Evolutionary conservation across 2,797 vertebrate genomes (phyloP).

Genomic region (Microchirus variegatus): DNA sequence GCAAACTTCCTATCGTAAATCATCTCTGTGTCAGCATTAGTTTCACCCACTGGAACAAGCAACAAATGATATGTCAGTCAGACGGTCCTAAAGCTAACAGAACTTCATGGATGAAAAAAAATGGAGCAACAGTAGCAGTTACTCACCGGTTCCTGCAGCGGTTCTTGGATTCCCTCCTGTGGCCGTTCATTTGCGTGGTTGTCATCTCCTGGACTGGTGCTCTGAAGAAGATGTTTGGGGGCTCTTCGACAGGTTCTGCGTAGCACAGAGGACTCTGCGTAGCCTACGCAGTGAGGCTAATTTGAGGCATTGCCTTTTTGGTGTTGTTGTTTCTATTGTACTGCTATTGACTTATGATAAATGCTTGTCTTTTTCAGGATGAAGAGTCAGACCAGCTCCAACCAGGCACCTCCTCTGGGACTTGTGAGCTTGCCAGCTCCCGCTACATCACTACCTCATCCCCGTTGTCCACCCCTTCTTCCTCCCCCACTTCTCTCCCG

Average conservation of each 20-base stretch:
- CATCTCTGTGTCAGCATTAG: no score
- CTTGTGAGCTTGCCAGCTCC: slow-evolving; percentile 5
- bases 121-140: no score
- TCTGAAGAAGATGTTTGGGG: slow-evolving; percentile 4
- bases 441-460: background rate
- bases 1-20: no score
- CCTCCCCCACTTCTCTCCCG: background rate
- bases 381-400: background rate
- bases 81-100: no score
- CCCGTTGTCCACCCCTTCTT: background rate
- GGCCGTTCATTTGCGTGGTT: background rate
- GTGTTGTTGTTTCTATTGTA: slow-evolving; percentile 4
- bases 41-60: no score
- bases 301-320: background rate
- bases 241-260: no score
- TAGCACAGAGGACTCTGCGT: no score
- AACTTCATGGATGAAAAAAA: no score
- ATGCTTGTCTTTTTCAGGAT: background rate
- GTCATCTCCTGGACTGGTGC: background rate
- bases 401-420: slow-evolving; percentile 2
- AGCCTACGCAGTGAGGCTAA: no score
- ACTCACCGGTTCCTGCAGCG: no score
- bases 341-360: background rate
- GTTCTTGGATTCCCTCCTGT: no score
- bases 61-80: no score